phyloP scores from a whole-genome alignment of 2,797 vertebrate species.

The Acanthis flammea region DNA sequence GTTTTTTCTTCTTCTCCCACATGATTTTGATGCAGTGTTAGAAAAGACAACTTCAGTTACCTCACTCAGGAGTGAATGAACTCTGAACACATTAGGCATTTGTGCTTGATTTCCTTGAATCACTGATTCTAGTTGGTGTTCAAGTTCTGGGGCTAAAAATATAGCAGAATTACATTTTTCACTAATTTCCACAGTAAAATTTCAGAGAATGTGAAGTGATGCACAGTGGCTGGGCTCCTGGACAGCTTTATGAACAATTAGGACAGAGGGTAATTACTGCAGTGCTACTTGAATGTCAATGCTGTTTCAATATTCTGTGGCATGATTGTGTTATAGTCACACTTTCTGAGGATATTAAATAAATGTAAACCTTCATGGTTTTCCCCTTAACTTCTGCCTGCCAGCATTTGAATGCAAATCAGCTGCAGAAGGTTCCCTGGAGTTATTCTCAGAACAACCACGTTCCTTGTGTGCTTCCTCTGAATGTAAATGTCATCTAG shows the following conservation, averaged over 20 bases:
- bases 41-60: background rate
- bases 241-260: background rate
- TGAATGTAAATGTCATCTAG: slow-evolving; percentile 53
- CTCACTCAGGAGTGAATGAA: background rate
- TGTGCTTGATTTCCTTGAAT: background rate
- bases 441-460: slow-evolving; percentile 27
- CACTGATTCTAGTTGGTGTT: background rate
- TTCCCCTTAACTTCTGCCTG: background rate
- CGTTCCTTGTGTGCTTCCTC: slow-evolving; percentile 23
- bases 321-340: background rate
- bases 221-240: background rate
- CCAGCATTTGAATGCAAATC: slow-evolving; percentile 40
- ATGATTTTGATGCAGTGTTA: background rate
- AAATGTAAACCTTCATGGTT: slow-evolving; percentile 7
- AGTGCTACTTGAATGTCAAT: background rate
- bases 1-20: background rate
- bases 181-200: background rate
- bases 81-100: background rate
- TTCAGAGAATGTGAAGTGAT: background rate
- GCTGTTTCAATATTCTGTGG: background rate
- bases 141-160: slow-evolving; percentile 38
- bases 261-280: background rate
- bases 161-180: background rate
- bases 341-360: background rate
- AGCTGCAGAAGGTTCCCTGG: slow-evolving; percentile 26